Evolutionary conservation across 2,113 vertebrate species (phyloP).

Genomic region (rat (Rattus norvegicus)): DNA sequence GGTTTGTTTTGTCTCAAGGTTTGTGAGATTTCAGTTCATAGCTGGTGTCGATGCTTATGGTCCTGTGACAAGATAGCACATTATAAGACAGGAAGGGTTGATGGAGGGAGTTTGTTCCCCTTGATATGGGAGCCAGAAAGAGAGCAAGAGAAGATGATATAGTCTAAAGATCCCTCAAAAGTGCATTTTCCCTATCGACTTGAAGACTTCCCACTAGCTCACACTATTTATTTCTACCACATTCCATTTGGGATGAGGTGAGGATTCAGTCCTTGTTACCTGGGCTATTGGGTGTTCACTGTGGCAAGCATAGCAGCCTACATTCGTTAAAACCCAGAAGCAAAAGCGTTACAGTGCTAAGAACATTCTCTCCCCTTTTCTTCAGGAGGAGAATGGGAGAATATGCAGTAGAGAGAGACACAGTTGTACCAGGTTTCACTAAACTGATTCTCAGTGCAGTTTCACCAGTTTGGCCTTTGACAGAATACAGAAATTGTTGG

Average conservation of each 20-base stretch:
- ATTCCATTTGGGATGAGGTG: neutral
- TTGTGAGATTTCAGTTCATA: neutral
- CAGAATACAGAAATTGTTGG: neutral
- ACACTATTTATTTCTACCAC: neutral
- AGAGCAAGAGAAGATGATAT: neutral
- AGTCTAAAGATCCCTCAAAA: neutral
- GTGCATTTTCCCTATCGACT: too few species aligned
- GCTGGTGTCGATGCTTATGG: neutral
- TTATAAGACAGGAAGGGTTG: neutral
- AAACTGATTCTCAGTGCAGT: neutral
- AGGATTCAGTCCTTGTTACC: too few species aligned
- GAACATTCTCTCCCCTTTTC: neutral
- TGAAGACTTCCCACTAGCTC: neutral
- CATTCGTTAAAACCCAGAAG: neutral
- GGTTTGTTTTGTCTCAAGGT: neutral
- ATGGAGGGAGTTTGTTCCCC: neutral
- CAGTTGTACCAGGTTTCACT: neutral
- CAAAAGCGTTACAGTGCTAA: neutral
- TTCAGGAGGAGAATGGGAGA: neutral
- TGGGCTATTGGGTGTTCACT: neutral
- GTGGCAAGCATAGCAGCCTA: neutral
- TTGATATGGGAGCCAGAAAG: neutral
- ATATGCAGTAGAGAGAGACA: neutral
- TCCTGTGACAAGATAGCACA: neutral
- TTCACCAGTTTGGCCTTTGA: neutral